These are phyloP conservation scores for Holothuria scabra DNA, from an alignment of 53 echinoderm and acorn worm species.

Conservation along the genomic window DNA sequence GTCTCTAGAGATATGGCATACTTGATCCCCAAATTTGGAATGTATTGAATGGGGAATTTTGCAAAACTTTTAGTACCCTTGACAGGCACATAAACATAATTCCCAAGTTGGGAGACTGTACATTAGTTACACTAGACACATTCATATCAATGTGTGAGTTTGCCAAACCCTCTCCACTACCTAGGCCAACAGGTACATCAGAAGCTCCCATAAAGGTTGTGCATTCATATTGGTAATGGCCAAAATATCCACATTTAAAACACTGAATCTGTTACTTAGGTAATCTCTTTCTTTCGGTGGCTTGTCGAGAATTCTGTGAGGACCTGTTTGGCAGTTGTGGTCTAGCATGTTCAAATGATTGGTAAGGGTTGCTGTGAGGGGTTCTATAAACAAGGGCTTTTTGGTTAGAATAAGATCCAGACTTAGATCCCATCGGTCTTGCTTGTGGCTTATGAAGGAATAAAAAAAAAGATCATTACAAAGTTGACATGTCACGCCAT, in stretches of 20 bases:
- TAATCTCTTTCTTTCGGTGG: no score
- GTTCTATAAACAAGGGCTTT: background rate
- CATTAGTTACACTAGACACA: background rate
- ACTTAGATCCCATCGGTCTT: no score
- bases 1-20: no score
- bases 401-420: no score
- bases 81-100: conserved; percentile 44
- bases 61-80: conserved; percentile 11
- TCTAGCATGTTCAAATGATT: no score
- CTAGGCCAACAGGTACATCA: background rate
- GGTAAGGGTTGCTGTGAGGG: background rate
- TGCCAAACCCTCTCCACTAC: background rate
- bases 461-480: no score
- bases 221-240: background rate
- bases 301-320: no score
- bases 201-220: background rate
- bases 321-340: no score
- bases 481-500: no score
- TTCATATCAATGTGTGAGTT: background rate
- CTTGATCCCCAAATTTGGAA: background rate
- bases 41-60: background rate
- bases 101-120: conserved; percentile 1
- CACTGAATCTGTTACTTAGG: no score
- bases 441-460: no score
- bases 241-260: no score